phyloP scores from a whole-genome alignment of 2,888 invertebrate species.

The Nudaria mundana region DNA sequence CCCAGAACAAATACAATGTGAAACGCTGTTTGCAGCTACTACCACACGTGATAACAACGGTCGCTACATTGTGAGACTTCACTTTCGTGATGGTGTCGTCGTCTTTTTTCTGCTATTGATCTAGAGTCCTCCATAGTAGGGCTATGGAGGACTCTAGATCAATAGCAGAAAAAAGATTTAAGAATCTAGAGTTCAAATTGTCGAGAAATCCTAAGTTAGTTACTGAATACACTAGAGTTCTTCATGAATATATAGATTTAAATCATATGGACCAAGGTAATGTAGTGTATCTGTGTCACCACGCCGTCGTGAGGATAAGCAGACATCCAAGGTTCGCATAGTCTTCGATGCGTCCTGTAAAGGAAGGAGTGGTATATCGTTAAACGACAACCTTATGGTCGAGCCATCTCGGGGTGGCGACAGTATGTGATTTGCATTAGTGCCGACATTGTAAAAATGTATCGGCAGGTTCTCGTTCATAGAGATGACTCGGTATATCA shows the following conservation, averaged over 20 bases:
- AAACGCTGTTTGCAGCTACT: not conserved
- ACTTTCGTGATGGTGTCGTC: not conserved
- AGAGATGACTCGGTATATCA: constrained; percentile 10
- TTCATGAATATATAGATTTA: not conserved
- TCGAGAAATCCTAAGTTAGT: not conserved
- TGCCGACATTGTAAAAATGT: constrained; percentile 16
- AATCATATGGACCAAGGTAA: constrained; percentile 4
- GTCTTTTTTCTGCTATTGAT: too few species aligned
- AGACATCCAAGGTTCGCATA: too few species aligned
- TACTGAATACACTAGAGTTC: not conserved
- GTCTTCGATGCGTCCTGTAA: too few species aligned
- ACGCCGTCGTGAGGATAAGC: too few species aligned
- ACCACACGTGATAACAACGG: not conserved
- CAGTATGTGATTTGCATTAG: not conserved
- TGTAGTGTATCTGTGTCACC: constrained; percentile 10
- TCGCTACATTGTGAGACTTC: not conserved
- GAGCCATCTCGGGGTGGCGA: constrained; percentile 9
- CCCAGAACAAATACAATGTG: too few species aligned
- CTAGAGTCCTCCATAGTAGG: too few species aligned
- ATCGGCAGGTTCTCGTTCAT: constrained; percentile 8
- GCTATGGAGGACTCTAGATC: not conserved
- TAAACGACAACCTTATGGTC: too few species aligned
- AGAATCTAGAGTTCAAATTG: not conserved
- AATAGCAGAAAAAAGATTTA: not conserved
- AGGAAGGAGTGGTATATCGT: too few species aligned